Base-by-base conservation (phyloP, 1,140 invertebrate species). In the Phymastichus coffea region DNA sequence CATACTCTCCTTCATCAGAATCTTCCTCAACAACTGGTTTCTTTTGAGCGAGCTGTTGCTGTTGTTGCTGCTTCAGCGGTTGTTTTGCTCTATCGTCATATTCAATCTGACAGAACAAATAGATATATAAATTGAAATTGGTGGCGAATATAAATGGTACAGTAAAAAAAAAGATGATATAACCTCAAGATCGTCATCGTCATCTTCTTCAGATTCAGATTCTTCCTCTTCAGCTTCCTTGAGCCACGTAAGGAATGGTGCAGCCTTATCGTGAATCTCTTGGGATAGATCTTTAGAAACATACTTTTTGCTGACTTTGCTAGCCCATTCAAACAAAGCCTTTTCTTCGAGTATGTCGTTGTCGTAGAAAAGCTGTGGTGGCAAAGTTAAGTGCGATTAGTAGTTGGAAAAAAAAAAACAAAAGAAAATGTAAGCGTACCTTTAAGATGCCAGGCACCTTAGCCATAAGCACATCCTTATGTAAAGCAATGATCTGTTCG, bases 171-270 rank as follows among this genome's bases (percentile, higher is more conserved):
- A 48, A 52, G 44, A 37, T 26, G 48, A 25, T 48, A 41, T 33
- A 49, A 78, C 78, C 66, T 90, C 87, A 66, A 87, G 85, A 71
- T 85, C 85, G 70, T 85, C 85, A 60, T 87, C 86, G 54, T 87
- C 86, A 47, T 89, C 88, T 19, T 87, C 85, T 6, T 84, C 85
- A 22, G 88, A 86, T 14, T 86, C 86, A 26, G 85, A 86, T 51
- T 92, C 89, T 74, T 97, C 94, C 76, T 97, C 95, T 69, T 98
- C 95, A 54, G 97, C 97, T 80, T 99, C 93, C 75, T 94, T 87
- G 40, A 99, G 85, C 97, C 97, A 99, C 67, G 90, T 94, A 9
- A 99, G 86, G 78, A 99, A 97, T 35, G 94, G 94, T 70, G 90
- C 86, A 43, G 94, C 95, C 70, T 93, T 91, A 37, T 89, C 87